Percentiles rank a stretch among this genome's conserved stretches.
These are phyloP conservation scores for Botrylloides violaceus DNA, from an alignment of 23 tunicate species.

Conservation along the genomic window DNA sequence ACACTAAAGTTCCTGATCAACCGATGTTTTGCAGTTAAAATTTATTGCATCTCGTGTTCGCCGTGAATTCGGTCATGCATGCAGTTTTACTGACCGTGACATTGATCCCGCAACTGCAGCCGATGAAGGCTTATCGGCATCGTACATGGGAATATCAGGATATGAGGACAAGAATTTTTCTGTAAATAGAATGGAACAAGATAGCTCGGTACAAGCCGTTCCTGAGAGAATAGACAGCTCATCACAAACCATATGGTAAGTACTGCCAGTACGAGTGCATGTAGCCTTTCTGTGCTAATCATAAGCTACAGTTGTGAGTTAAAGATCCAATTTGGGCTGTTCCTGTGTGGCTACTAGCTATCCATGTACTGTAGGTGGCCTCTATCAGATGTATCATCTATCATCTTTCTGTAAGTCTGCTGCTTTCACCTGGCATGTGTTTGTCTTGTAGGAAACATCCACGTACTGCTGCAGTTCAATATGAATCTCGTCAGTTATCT, in stretches of 20 bases:
- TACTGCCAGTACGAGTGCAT: neutral
- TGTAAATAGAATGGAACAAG: constrained; percentile 44
- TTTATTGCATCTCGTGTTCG: constrained; percentile 71
- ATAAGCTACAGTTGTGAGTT: neutral
- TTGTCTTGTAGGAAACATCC: constrained; percentile 67
- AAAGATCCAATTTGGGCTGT: neutral
- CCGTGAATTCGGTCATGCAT: constrained; percentile 60
- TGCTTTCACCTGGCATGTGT: no score
- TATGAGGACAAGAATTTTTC: constrained; percentile 52
- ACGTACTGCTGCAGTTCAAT: constrained; percentile 71
- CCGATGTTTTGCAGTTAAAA: constrained; percentile 6
- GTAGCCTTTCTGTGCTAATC: neutral
- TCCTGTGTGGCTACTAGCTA: no score
- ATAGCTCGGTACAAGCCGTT: constrained; percentile 59
- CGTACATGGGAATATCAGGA: constrained; percentile 45
- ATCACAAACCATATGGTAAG: constrained; percentile 73
- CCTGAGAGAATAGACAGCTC: constrained; percentile 44
- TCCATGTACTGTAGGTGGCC: no score
- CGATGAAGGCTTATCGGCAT: constrained; percentile 53
- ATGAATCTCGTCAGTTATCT: constrained; percentile 46
- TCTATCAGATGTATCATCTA: no score
- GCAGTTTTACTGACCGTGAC: constrained; percentile 59
- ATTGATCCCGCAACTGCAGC: constrained; percentile 41
- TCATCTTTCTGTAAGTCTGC: no score
- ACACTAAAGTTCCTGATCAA: no score